phyloP scores from a whole-genome alignment of 1,140 invertebrate genomes.

The Diploscapter pachys region DNA sequence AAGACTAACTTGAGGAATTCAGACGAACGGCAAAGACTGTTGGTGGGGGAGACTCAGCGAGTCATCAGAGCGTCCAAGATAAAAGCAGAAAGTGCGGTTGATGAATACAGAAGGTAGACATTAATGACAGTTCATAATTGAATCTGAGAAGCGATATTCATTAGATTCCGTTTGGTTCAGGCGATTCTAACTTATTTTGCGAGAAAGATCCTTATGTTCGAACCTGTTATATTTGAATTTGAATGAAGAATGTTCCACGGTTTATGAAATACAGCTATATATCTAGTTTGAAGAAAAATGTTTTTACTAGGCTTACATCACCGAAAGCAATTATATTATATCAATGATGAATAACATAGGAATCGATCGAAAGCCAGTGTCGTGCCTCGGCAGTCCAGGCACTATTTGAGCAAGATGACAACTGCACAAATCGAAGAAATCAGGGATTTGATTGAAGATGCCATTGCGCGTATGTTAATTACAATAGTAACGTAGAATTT shows the following conservation, averaged over 20 bases:
- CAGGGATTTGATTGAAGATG: slow-evolving; percentile 17
- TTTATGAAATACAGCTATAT: too few relatives aligned
- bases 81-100: slow-evolving; percentile 10
- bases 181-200: too few relatives aligned
- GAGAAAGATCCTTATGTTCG: too few relatives aligned
- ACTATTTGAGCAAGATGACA: slow-evolving; percentile 23
- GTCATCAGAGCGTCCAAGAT: slow-evolving; percentile 12
- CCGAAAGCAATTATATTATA: too few relatives aligned
- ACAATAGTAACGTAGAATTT: not conserved
- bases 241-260: too few relatives aligned
- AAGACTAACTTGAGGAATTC: not conserved
- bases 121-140: not conserved
- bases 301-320: too few relatives aligned
- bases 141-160: not conserved
- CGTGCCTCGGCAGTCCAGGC: slow-evolving; percentile 23
- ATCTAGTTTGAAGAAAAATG: too few relatives aligned
- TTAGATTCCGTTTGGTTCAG: not conserved
- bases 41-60: slow-evolving; percentile 12
- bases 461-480: slow-evolving; percentile 20
- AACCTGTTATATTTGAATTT: too few relatives aligned
- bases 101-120: slow-evolving; percentile 22
- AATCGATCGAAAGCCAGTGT: slow-evolving; percentile 25
- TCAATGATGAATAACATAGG: not conserved
- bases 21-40: slow-evolving; percentile 22
- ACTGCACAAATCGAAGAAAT: slow-evolving; percentile 8